These are phyloP conservation scores for Vidua chalybeata DNA, from an alignment of 2,113 vertebrate genomes.

Conservation along the genomic window DNA sequence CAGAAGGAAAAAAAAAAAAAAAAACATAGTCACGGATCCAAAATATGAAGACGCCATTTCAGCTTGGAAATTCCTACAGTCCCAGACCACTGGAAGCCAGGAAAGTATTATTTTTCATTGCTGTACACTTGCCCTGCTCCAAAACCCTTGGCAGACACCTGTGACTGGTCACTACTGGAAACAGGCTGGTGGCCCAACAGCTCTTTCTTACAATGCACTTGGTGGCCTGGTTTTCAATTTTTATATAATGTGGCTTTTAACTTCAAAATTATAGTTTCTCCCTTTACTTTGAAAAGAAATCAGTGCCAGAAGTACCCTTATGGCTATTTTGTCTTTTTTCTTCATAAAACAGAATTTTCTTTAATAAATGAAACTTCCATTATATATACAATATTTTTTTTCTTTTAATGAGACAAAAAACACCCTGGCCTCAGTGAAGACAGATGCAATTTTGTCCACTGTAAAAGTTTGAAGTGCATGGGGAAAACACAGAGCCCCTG, in stretches of 20 bases:
- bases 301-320: not conserved
- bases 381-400: not conserved
- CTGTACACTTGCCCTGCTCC: not conserved
- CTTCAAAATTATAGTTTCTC: not conserved
- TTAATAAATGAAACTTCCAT: not conserved
- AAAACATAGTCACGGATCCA: accelerated
- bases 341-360: not conserved
- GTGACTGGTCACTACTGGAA: not conserved
- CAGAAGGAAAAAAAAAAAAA: not conserved
- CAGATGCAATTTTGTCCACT: not conserved
- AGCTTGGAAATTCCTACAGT: not conserved
- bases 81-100: not conserved
- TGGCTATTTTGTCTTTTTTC: not conserved
- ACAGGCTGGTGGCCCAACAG: not conserved
- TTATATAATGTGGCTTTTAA: not conserved
- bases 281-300: not conserved
- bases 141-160: not conserved
- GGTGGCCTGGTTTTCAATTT: not conserved
- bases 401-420: not conserved
- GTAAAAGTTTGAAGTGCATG: not conserved
- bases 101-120: not conserved
- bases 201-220: not conserved
- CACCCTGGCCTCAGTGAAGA: not conserved
- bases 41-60: not conserved
- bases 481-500: not conserved